These are phyloP conservation scores for Pyrrhia umbra DNA, from an alignment of 2,888 invertebrate species.

Conservation along the genomic window DNA sequence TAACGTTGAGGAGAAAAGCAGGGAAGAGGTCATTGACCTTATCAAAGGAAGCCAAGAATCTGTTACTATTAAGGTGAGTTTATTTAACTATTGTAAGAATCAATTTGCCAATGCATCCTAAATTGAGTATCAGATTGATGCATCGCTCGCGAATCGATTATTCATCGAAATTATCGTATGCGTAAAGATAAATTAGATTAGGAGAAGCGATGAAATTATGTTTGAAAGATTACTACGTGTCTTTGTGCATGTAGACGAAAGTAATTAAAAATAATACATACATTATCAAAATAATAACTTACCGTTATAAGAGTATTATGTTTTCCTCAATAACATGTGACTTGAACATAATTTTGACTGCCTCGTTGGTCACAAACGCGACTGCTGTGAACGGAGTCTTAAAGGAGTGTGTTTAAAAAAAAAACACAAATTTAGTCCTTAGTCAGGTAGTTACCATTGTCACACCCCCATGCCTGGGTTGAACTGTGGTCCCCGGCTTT, in stretches of 20 bases:
- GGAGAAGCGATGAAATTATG: neutral
- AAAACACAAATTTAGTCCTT: too few species aligned
- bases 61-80: conserved; percentile 95
- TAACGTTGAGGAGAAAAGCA: conserved; percentile 95
- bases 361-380: too few species aligned
- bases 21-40: conserved; percentile 98
- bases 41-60: conserved; percentile 96
- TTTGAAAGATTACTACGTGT: neutral
- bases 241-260: neutral
- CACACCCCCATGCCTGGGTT: too few species aligned
- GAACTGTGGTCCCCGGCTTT: too few species aligned
- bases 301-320: too few species aligned
- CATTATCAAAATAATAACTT: too few species aligned
- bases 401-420: too few species aligned
- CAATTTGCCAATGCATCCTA: neutral
- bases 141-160: neutral
- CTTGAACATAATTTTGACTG: too few species aligned
- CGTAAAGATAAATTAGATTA: conserved; percentile 4
- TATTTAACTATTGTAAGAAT: conserved; percentile 17
- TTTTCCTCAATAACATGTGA: too few species aligned
- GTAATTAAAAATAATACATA: neutral
- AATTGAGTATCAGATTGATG: conserved; percentile 5
- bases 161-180: conserved; percentile 8
- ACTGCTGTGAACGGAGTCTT: too few species aligned
- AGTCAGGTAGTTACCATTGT: too few species aligned